Base-by-base conservation (phyloP, 1,140 invertebrate genomes). In the Anastrepha ludens region DNA sequence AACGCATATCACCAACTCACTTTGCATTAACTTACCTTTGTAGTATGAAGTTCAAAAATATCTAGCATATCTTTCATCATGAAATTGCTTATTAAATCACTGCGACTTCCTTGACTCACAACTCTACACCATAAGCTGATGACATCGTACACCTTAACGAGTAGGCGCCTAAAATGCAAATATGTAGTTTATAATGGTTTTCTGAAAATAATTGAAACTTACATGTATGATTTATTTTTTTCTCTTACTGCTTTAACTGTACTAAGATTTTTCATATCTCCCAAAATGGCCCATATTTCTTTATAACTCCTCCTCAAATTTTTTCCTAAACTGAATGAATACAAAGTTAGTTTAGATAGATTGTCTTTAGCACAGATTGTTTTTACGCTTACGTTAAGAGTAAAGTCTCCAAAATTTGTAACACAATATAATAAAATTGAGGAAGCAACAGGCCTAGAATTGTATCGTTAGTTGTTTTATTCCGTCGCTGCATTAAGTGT, bases 211-310 rank as follows among this genome's bases (percentile, higher is more conserved):
- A 62, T 13, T 47, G 6, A 44, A 74, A 81, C 74, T 81, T 81
- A 81, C 74, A 55, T n/a, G 41, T 81, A 81, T 58, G 74, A 47
- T 81, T 81, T 50, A 5, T 81, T 81, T 81, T 55, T 6, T 55
- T 81, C 74, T 9, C 20, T 74, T 44, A 47, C 3, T 17, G 15
- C 44, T 81, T 58, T 29, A 20, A n/a, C 2, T 29, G 74, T 29
- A 29, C n/a, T 58, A n/a, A 20, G n/a, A 9, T 81, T 81, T 47
- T 20, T 41, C n/a, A 81, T 55, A 4, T 81, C 47, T 29, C 47
- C 74, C 44, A 81, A 20, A 55, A 81, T 81, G 17, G 47, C 55
- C 74, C 74, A 81, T 81, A 81, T 55, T 81, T 81, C 17, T 81
- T 81, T 81, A 55, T 81, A 81, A 5, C 20, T 81, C 47, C 47